Percentiles rank a stretch among this genome's conserved stretches.
phyloP scores from a whole-genome alignment of 2,797 vertebrate genomes.

The Eupleurogrammus muticus region DNA sequence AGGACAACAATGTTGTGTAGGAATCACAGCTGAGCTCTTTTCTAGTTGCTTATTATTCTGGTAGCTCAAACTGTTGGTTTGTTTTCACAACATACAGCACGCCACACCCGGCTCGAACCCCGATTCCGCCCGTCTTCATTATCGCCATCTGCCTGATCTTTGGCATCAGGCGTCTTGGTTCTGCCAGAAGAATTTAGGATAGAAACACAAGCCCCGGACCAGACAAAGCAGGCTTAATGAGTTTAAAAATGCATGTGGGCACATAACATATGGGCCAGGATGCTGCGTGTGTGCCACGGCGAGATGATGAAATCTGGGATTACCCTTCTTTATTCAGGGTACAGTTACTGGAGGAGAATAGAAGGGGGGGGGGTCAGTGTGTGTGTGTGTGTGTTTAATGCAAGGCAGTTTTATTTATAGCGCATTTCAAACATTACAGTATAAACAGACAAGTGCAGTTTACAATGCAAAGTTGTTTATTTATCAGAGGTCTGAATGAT shows the following conservation, averaged over 20 bases:
- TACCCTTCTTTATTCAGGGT: slow-evolving; percentile 80
- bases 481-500: too few relatives aligned
- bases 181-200: slow-evolving; percentile 32
- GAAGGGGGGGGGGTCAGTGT: not conserved
- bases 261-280: slow-evolving; percentile 77
- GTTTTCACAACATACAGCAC: not conserved
- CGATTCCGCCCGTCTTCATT: slow-evolving; percentile 54
- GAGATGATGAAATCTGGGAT: slow-evolving; percentile 79
- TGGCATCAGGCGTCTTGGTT: slow-evolving; percentile 60
- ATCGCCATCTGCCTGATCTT: slow-evolving; percentile 79
- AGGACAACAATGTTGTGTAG: too few relatives aligned
- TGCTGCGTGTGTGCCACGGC: slow-evolving; percentile 64
- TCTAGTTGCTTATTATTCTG: too few relatives aligned
- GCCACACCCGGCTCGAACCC: slow-evolving; percentile 18
- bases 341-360: slow-evolving; percentile 52
- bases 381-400: not conserved
- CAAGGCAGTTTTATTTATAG: not conserved
- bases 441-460: too few relatives aligned
- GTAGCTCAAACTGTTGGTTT: not conserved
- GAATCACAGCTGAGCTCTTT: too few relatives aligned
- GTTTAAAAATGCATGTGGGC: slow-evolving; percentile 62
- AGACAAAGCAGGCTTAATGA: slow-evolving; percentile 76
- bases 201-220: slow-evolving; percentile 26
- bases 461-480: too few relatives aligned
- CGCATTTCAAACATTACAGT: too few relatives aligned